phyloP scores from a whole-genome alignment of 2,113 vertebrate genomes.

The Planiliza haematocheilus region DNA sequence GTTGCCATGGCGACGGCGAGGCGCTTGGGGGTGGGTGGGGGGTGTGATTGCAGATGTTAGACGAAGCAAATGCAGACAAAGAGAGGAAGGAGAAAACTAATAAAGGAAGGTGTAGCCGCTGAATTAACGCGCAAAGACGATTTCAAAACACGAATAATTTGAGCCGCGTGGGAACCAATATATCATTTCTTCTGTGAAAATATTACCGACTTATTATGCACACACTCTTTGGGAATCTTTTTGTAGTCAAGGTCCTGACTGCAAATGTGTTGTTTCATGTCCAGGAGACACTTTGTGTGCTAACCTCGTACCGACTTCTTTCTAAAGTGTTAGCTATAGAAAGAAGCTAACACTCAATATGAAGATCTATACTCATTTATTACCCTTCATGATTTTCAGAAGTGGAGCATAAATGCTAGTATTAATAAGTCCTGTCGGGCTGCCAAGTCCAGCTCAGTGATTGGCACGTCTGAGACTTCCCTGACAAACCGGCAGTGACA shows the following conservation, averaged over 20 bases:
- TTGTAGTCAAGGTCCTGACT: not conserved
- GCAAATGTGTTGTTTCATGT: slow-evolving; percentile 4
- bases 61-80: slow-evolving; percentile 62
- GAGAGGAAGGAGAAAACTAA: slow-evolving; percentile 45
- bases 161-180: not conserved
- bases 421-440: slow-evolving; percentile 29
- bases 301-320: slow-evolving; percentile 31
- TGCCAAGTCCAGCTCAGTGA: slow-evolving; percentile 28
- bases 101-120: slow-evolving; percentile 21
- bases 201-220: not conserved
- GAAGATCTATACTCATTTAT: slow-evolving; percentile 31
- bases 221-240: not conserved
- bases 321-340: not conserved
- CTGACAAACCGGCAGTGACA: slow-evolving; percentile 1
- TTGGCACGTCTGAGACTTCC: slow-evolving; percentile 6
- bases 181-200: not conserved
- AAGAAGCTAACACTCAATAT: no score
- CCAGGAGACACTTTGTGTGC: slow-evolving; percentile 3
- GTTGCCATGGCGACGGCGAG: slow-evolving; percentile 78
- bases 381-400: slow-evolving; percentile 11
- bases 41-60: slow-evolving; percentile 74
- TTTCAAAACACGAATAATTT: slow-evolving; percentile 14
- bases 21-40: slow-evolving; percentile 70
- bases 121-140: slow-evolving; percentile 39
- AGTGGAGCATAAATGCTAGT: not conserved